Evolutionary conservation across 2,797 vertebrate genomes (phyloP).

Genomic region (Toxotes lorentzi): DNA sequence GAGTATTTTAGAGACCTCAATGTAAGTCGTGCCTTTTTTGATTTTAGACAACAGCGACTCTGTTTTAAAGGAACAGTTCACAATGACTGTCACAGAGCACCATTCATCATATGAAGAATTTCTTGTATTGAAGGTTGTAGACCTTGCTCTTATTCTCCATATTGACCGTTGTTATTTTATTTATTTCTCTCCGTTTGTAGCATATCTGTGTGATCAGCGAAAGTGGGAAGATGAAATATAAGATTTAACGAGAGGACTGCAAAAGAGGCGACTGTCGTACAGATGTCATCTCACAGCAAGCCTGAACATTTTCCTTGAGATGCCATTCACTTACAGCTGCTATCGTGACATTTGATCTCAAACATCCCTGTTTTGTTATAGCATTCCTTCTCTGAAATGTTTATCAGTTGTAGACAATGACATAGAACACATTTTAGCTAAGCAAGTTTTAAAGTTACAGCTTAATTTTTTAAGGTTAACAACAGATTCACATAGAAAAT

Average conservation of each 20-base stretch:
- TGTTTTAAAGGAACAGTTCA: slow-evolving; percentile 1
- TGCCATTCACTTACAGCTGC: slow-evolving; percentile 57
- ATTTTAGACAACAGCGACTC: slow-evolving; percentile 5
- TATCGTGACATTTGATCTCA: slow-evolving; percentile 56
- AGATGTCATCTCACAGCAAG: slow-evolving; percentile 52
- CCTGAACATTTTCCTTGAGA: slow-evolving; percentile 49
- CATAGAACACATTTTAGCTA: slow-evolving; percentile 35
- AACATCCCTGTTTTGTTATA: slow-evolving; percentile 41
- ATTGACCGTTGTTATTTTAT: slow-evolving; percentile 13
- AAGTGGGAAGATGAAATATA: slow-evolving; percentile 92
- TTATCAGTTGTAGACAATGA: slow-evolving; percentile 30
- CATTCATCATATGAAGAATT: slow-evolving; percentile 1
- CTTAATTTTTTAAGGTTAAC: slow-evolving; percentile 2
- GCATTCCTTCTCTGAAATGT: slow-evolving; percentile 49
- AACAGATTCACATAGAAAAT: background rate
- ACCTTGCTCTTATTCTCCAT: background rate
- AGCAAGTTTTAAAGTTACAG: slow-evolving; percentile 3
- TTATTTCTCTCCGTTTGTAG: slow-evolving; percentile 78
- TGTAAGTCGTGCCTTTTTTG: slow-evolving; percentile 81
- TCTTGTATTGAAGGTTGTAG: background rate
- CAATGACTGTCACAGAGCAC: slow-evolving; percentile 7
- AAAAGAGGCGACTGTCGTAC: slow-evolving; percentile 33
- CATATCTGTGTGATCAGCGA: slow-evolving; percentile 96
- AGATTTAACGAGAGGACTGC: slow-evolving; percentile 81
- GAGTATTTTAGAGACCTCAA: slow-evolving; percentile 95